phyloP scores from a whole-genome alignment of 92 coral and sea anemone genomes.

The Bergia puertoricense region DNA sequence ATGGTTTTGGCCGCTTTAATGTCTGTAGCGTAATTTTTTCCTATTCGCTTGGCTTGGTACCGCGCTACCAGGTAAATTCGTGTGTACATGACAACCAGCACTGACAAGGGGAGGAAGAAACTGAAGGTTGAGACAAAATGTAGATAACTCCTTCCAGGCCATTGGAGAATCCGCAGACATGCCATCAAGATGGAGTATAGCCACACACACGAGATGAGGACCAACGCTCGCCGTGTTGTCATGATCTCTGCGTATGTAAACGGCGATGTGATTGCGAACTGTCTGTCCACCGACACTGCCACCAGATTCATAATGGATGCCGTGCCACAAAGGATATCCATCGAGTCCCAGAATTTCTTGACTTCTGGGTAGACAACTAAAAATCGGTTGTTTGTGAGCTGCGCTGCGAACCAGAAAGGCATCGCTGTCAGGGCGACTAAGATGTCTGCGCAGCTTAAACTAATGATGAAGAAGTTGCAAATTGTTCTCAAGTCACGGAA shows the following conservation, averaged over 20 bases:
- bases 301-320: slow-evolving; percentile 88
- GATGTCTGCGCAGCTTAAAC: slow-evolving; percentile 83
- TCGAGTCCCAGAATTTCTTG: slow-evolving; percentile 71
- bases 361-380: not conserved
- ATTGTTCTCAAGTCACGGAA: slow-evolving; percentile 84
- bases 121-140: slow-evolving; percentile 74
- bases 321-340: slow-evolving; percentile 89
- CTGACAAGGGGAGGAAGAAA: slow-evolving; percentile 76
- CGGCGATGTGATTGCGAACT: slow-evolving; percentile 94
- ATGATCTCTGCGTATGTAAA: slow-evolving; percentile 83
- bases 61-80: slow-evolving; percentile 93
- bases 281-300: slow-evolving; percentile 91
- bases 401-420: slow-evolving; percentile 86
- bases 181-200: slow-evolving; percentile 75
- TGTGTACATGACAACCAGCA: slow-evolving; percentile 89
- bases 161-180: slow-evolving; percentile 50
- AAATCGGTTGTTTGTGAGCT: slow-evolving; percentile 61
- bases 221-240: slow-evolving; percentile 78
- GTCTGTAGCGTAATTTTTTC: slow-evolving; percentile 95
- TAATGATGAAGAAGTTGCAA: slow-evolving; percentile 91
- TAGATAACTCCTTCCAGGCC: slow-evolving; percentile 78
- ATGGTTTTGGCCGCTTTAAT: slow-evolving; percentile 97
- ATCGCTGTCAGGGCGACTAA: slow-evolving; percentile 80
- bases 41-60: slow-evolving; percentile 89
- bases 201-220: slow-evolving; percentile 79